Evolutionary conservation across 2,797 vertebrate genomes (phyloP).

Genomic region (Arctocebus calabarensis): DNA sequence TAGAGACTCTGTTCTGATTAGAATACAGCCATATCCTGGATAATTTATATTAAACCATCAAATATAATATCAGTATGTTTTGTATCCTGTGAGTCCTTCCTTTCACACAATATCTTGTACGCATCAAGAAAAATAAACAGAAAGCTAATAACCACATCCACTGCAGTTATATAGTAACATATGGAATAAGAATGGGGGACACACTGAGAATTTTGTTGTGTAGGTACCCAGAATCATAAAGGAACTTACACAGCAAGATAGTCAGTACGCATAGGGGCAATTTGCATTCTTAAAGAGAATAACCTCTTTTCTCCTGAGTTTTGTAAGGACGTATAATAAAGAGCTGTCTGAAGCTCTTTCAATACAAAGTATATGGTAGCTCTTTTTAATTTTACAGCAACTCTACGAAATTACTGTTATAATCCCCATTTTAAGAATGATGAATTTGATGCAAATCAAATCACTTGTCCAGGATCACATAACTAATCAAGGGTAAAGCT

Average conservation of each 20-base stretch:
- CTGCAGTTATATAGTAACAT: background rate
- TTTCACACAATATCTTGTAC: background rate
- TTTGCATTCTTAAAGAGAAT: slow-evolving; percentile 28
- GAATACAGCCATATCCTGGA: background rate
- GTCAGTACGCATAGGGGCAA: background rate
- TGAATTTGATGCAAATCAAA: background rate
- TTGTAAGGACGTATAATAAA: background rate
- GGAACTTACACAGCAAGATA: background rate
- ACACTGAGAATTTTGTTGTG: slow-evolving; percentile 32
- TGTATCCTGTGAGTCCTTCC: background rate
- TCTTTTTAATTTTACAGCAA: slow-evolving; percentile 35
- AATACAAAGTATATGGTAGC: background rate
- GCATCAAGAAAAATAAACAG: background rate
- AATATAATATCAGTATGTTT: background rate
- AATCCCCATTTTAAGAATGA: background rate
- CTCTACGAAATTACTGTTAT: background rate
- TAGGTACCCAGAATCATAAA: background rate
- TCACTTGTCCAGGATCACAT: background rate
- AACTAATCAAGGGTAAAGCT: background rate
- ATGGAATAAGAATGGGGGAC: background rate
- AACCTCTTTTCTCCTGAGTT: slow-evolving; percentile 15
- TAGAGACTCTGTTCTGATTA: background rate
- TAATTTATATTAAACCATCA: slow-evolving; percentile 20
- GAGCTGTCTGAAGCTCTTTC: background rate
- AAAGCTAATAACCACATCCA: background rate